Conservation (phyloP, 2,888 invertebrate genomes). For the Campoletis raptor region DNA sequence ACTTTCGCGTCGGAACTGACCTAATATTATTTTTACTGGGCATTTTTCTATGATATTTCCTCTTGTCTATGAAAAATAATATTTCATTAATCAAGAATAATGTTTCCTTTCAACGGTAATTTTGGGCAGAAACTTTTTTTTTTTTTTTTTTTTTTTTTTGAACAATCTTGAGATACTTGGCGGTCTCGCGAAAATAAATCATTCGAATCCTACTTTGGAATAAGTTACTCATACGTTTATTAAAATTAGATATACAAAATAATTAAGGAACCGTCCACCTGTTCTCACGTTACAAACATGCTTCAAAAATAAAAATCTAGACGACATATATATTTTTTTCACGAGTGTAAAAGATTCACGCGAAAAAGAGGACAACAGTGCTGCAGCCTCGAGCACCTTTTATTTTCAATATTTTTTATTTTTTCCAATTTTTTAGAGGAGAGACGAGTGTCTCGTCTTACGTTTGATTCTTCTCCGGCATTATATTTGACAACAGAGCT, state of each 20-base stretch:
- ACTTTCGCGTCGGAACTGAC: neutral
- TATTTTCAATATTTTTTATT: slow-evolving; percentile 20
- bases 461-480: slow-evolving; percentile 30
- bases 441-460: neutral
- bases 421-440: slow-evolving; percentile 33
- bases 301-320: neutral
- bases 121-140: too few species aligned
- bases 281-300: neutral
- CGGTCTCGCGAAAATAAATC: too few species aligned
- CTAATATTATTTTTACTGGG: neutral
- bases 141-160: too few species aligned
- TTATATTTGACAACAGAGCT: slow-evolving; percentile 17
- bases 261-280: neutral
- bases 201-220: too few species aligned
- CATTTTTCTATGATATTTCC: neutral
- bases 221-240: too few species aligned
- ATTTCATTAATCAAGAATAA: neutral
- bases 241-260: too few species aligned
- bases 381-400: slow-evolving; percentile 3
- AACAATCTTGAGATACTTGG: too few species aligned
- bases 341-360: slow-evolving; percentile 9
- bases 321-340: neutral
- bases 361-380: neutral
- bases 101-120: neutral
- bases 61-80: neutral